Conservation (phyloP, 64 coral and sea anemone genomes). For the Orbicella faveolata region DNA sequence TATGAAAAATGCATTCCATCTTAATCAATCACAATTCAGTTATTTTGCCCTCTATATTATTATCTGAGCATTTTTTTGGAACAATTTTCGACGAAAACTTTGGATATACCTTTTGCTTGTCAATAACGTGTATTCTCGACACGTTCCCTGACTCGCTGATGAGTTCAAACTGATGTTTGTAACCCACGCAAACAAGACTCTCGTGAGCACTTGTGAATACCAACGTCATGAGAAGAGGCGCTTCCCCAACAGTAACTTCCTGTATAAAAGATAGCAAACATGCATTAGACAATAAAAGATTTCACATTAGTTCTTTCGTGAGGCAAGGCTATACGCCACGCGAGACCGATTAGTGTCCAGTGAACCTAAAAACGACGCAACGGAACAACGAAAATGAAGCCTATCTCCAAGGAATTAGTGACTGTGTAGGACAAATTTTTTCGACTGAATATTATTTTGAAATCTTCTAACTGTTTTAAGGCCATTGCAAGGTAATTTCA, state of each 20-base stretch:
- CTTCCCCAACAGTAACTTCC: slow-evolving; percentile 70
- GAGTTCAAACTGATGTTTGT: slow-evolving; percentile 86
- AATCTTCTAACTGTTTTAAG: too few species aligned
- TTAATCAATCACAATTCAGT: neutral
- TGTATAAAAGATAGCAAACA: neutral
- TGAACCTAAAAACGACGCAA: too few species aligned
- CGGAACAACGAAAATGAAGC: too few species aligned
- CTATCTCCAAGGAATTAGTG: too few species aligned
- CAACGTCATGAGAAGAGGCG: slow-evolving; percentile 80
- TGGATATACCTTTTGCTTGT: slow-evolving; percentile 66
- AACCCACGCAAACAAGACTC: slow-evolving; percentile 70
- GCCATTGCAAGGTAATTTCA: too few species aligned
- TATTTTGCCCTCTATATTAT: neutral
- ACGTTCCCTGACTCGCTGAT: slow-evolving; percentile 66
- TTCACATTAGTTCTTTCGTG: too few species aligned
- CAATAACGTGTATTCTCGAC: slow-evolving; percentile 72
- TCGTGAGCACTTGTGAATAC: slow-evolving; percentile 44
- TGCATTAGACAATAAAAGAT: neutral
- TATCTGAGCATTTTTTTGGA: neutral
- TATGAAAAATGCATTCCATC: too few species aligned
- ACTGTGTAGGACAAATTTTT: too few species aligned
- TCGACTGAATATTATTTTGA: too few species aligned
- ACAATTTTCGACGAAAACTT: neutral
- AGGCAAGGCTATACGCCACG: neutral
- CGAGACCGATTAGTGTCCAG: too few species aligned